These are phyloP conservation scores for Apodemia hepburni DNA, from an alignment of 2,888 invertebrate species.

Conservation along the genomic window DNA sequence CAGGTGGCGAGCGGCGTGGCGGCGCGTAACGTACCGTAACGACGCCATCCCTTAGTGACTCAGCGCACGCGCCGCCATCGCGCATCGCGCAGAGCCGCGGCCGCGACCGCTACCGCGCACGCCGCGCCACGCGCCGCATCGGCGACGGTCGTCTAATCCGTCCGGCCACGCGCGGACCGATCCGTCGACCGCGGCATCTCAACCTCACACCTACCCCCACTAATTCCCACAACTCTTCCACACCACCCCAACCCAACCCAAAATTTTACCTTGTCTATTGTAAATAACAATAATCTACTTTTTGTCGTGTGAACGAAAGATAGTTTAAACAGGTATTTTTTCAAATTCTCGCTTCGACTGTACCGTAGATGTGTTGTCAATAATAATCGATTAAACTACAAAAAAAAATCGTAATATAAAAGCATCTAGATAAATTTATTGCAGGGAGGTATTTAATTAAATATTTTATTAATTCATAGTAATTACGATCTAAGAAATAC, in stretches of 20 bases:
- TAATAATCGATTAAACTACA: constrained; percentile 72
- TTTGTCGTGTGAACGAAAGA: constrained; percentile 78
- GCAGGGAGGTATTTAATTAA: constrained; percentile 75
- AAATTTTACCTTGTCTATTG: constrained; percentile 60
- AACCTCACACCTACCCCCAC: constrained; percentile 40
- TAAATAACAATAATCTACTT: constrained; percentile 76
- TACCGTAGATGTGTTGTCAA: constrained; percentile 80
- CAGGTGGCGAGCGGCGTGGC: constrained; percentile 79
- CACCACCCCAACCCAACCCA: constrained; percentile 35
- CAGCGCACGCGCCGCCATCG: constrained; percentile 36
- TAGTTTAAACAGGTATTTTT: constrained; percentile 79
- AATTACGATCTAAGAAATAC: constrained; percentile 69
- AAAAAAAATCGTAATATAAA: constrained; percentile 71
- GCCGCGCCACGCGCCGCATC: constrained; percentile 45
- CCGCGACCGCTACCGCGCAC: constrained; percentile 34
- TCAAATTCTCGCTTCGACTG: constrained; percentile 80
- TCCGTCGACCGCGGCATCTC: constrained; percentile 63
- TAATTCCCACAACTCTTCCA: constrained; percentile 38
- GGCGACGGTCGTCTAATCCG: constrained; percentile 48
- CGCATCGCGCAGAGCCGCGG: constrained; percentile 38
- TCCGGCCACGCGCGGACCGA: constrained; percentile 50
- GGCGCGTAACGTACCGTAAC: constrained; percentile 53
- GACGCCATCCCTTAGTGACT: constrained; percentile 34
- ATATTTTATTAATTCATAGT: constrained; percentile 74
- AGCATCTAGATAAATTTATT: constrained; percentile 74